Base-by-base conservation (phyloP, 1,140 invertebrate species). In the Uloborus diversus region DNA sequence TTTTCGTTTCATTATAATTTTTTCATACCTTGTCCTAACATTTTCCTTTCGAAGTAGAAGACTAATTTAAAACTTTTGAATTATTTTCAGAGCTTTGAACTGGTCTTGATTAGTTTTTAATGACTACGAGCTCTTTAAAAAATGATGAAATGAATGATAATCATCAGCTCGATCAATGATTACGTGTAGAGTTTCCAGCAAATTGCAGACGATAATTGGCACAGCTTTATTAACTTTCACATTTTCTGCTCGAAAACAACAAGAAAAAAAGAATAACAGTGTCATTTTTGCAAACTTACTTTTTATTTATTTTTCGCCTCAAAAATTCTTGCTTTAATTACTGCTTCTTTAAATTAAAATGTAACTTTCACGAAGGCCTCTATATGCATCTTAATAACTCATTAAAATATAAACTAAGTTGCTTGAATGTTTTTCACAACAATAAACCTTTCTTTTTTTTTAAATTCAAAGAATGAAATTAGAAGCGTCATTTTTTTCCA, bases 51-150 rank as follows among this genome's bases (percentile, higher is more conserved):
- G n/a, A 42, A 13, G 17, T 2, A 42, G 37, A 42, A 42, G 37
- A 9, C 17, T 42, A 1, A 42, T 42, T 42, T 42, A 42, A 17
- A 42, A 17, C 17, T 42, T 42, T 42, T 17, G 9, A 42, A 13
- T 17, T 13, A 13, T 42, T 42, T 17, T 65, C 25, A 20, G 23
- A 27, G 11, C 62, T 65, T 23, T 25, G 20, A 32, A 56, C 51
- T 56, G 7, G n/a, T 33, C 35, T 27, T 73, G 70, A 73, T 73
- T 73, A 73, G 23, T 73, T 75, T 75, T 75, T 75, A 75, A 75
- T 53, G 71, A 75, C 47, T 20, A n/a, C 20, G 27, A 23, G 35
- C 59, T 30, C 42, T 61, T 66, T 66, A 4, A 5, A 9, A 23
- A 28, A 75, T 51, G 33, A 62, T 75, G 42, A 59, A 49, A 33